Conservation (phyloP, 2,113 vertebrate species). For the Bubo scandiacus region DNA sequence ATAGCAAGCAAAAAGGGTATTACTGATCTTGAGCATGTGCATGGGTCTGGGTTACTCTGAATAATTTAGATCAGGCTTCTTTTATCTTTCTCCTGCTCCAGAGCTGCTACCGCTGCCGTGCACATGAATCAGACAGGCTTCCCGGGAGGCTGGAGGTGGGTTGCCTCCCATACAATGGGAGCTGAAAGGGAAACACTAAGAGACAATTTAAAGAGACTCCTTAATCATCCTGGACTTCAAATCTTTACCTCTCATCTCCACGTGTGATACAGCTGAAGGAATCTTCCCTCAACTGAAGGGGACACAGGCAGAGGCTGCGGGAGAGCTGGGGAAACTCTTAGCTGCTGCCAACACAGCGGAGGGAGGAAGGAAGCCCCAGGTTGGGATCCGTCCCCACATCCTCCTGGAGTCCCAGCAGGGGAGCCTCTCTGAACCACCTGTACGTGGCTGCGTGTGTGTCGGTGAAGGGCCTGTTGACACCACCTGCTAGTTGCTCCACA, state of each 20-base stretch:
- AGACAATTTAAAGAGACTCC: constrained; percentile 20
- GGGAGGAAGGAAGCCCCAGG: background rate
- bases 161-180: background rate
- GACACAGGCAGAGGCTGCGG: background rate
- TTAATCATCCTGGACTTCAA: background rate
- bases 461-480: background rate
- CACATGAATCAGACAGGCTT: background rate
- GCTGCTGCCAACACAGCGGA: background rate
- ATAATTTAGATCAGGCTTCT: constrained; percentile 29
- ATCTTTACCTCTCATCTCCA: background rate
- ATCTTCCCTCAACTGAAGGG: background rate
- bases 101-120: background rate
- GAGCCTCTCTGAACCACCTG: background rate
- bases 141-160: background rate
- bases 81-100: constrained; percentile 7
- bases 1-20: background rate
- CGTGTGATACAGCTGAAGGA: background rate
- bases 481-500: background rate
- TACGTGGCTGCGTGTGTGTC: accelerated
- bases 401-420: accelerated
- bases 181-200: background rate
- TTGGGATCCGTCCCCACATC: background rate
- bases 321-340: background rate
- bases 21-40: background rate
- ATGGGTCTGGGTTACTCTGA: background rate